Percentiles rank a stretch among this genome's conserved stretches.
phyloP scores from a whole-genome alignment of 2,888 invertebrate genomes.

The Brassicogethes aeneus region DNA sequence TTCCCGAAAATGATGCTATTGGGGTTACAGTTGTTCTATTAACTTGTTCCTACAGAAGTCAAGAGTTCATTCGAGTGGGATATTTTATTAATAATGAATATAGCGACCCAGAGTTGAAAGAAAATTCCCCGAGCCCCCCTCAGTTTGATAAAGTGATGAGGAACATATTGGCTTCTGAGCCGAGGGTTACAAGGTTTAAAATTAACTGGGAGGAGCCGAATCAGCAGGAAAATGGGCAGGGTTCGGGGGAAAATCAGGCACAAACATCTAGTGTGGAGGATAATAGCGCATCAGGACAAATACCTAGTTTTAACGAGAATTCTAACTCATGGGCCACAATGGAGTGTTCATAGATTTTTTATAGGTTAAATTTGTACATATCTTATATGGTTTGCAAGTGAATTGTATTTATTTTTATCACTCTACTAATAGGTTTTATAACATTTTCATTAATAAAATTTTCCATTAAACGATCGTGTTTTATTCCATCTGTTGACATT shows the following conservation, averaged over 20 bases:
- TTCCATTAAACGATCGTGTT: too few species aligned
- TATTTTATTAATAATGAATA: slow-evolving; percentile 99
- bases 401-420: too few species aligned
- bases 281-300: slow-evolving; percentile 12
- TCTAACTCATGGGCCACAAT: slow-evolving; percentile 56
- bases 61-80: slow-evolving; percentile 95
- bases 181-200: slow-evolving; percentile 92
- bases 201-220: slow-evolving; percentile 87
- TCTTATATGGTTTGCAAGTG: too few species aligned
- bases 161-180: slow-evolving; percentile 81
- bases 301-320: slow-evolving; percentile 50
- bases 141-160: slow-evolving; percentile 81
- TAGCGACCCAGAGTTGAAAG: slow-evolving; percentile 81
- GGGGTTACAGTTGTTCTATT: slow-evolving; percentile 95
- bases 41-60: slow-evolving; percentile 83
- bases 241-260: slow-evolving; percentile 40
- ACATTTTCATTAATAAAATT: too few species aligned
- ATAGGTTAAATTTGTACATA: too few species aligned
- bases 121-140: slow-evolving; percentile 89
- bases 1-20: slow-evolving; percentile 93
- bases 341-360: slow-evolving; percentile 48
- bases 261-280: slow-evolving; percentile 9
- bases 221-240: slow-evolving; percentile 45
- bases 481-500: too few species aligned
- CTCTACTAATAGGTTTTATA: too few species aligned